Percentiles rank a stretch among this genome's conserved stretches.
These are phyloP conservation scores for Ephestia elutella DNA, from an alignment of 1,140 invertebrate genomes.

Conservation along the genomic window DNA sequence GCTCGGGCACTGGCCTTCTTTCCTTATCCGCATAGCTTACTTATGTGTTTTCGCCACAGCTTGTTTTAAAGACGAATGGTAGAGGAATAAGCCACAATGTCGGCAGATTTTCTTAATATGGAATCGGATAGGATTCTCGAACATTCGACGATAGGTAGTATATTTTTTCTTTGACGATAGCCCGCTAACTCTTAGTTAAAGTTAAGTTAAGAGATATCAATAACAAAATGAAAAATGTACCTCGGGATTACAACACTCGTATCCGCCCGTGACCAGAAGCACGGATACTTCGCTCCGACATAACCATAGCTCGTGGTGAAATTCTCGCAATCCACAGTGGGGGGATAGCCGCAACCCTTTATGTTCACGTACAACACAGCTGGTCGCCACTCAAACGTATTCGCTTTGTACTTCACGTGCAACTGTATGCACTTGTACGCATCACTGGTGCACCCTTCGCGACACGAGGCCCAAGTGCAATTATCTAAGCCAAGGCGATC, in stretches of 20 bases:
- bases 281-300: constrained; percentile 85
- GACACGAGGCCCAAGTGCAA: constrained; percentile 90
- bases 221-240: too few relatives aligned
- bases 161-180: too few relatives aligned
- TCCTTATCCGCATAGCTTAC: too few relatives aligned
- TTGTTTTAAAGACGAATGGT: too few relatives aligned
- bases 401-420: constrained; percentile 83
- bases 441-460: constrained; percentile 91
- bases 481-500: constrained; percentile 85
- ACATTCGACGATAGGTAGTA: too few relatives aligned
- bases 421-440: constrained; percentile 90
- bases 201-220: too few relatives aligned
- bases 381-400: constrained; percentile 54
- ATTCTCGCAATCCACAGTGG: constrained; percentile 86
- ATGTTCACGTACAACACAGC: constrained; percentile 71
- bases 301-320: constrained; percentile 85
- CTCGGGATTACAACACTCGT: constrained; percentile 83
- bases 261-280: constrained; percentile 88
- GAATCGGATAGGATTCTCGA: too few relatives aligned
- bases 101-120: too few relatives aligned
- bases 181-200: too few relatives aligned
- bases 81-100: too few relatives aligned
- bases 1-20: too few relatives aligned
- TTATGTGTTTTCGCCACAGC: too few relatives aligned
- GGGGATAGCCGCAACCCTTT: constrained; percentile 91